These are phyloP conservation scores for Thera obeliscata DNA, from an alignment of 2,888 invertebrate genomes.

Conservation along the genomic window DNA sequence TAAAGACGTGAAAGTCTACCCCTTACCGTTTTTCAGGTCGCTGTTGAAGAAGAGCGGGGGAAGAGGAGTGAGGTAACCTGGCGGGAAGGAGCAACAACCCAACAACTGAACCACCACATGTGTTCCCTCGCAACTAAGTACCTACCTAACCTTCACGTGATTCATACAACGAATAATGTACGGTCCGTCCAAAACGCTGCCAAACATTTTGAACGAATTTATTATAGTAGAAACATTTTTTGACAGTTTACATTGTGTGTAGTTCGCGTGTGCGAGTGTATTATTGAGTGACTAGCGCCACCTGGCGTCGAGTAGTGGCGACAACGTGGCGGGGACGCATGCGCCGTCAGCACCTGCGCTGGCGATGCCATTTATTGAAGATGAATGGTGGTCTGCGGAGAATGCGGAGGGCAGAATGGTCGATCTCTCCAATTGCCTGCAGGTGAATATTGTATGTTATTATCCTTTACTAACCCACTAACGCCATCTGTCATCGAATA, in stretches of 20 bases:
- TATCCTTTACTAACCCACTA: conserved; percentile 14
- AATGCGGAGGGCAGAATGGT: conserved; percentile 96
- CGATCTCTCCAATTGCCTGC: conserved; percentile 94
- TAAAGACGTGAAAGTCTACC: conserved; percentile 81
- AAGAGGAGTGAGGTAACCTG: conserved; percentile 81
- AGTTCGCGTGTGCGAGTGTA: conserved; percentile 65
- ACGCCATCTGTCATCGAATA: conserved; percentile 36
- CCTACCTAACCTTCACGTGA: conserved; percentile 65
- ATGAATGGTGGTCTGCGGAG: conserved; percentile 98
- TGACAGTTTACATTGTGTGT: conserved; percentile 61
- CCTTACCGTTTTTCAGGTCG: conserved; percentile 72
- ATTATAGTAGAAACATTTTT: conserved; percentile 70
- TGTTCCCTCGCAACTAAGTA: conserved; percentile 73
- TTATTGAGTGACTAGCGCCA: conserved; percentile 64
- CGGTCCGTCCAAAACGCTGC: conserved; percentile 81
- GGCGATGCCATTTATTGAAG: conserved; percentile 98
- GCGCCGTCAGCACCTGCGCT: conserved; percentile 86
- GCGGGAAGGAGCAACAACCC: conserved; percentile 48
- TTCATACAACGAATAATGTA: conserved; percentile 77
- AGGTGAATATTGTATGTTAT: conserved; percentile 78
- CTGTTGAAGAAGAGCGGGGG: conserved; percentile 76
- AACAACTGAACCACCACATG: conserved; percentile 60
- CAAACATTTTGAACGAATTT: conserved; percentile 81
- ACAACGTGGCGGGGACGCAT: conserved; percentile 87
- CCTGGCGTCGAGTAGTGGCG: conserved; percentile 71